These are phyloP conservation scores for Acrobasis repandana DNA, from an alignment of 2,888 invertebrate genomes.

Conservation along the genomic window DNA sequence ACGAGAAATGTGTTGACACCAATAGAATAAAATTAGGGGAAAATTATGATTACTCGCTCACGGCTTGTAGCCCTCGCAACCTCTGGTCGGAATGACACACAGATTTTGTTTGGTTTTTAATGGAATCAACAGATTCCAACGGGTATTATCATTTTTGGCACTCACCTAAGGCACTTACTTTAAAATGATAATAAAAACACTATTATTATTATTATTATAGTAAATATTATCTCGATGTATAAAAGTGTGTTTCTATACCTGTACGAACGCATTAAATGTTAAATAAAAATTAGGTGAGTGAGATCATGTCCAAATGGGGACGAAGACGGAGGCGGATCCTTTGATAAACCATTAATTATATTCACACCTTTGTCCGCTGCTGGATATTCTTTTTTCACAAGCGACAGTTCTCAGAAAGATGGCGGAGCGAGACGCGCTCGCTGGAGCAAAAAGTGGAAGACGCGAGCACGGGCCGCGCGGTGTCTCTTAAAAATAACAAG, in stretches of 20 bases:
- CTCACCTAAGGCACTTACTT: no score
- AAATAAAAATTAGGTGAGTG: slow-evolving; percentile 36
- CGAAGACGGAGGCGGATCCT: slow-evolving; percentile 56
- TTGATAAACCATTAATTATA: slow-evolving; percentile 78
- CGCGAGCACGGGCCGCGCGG: slow-evolving; percentile 61
- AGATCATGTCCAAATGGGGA: slow-evolving; percentile 51
- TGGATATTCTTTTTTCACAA: slow-evolving; percentile 48
- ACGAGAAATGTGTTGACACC: no score
- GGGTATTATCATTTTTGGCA: no score
- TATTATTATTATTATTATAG: no score
- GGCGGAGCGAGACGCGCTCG: slow-evolving; percentile 52
- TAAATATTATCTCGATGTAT: no score
- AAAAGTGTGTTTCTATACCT: neutral
- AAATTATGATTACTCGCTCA: no score
- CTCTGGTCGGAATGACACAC: no score
- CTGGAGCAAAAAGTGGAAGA: slow-evolving; percentile 58
- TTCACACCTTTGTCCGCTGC: slow-evolving; percentile 74
- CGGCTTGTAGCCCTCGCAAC: no score
- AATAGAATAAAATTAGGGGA: no score
- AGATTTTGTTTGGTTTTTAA: no score
- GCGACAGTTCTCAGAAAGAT: slow-evolving; percentile 70
- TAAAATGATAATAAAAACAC: no score
- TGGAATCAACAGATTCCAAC: no score
- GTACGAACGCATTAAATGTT: slow-evolving; percentile 21
- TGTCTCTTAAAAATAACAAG: neutral